Evolutionary conservation across 1,140 invertebrate genomes (phyloP).

Genomic region (Drosophila triauraria): DNA sequence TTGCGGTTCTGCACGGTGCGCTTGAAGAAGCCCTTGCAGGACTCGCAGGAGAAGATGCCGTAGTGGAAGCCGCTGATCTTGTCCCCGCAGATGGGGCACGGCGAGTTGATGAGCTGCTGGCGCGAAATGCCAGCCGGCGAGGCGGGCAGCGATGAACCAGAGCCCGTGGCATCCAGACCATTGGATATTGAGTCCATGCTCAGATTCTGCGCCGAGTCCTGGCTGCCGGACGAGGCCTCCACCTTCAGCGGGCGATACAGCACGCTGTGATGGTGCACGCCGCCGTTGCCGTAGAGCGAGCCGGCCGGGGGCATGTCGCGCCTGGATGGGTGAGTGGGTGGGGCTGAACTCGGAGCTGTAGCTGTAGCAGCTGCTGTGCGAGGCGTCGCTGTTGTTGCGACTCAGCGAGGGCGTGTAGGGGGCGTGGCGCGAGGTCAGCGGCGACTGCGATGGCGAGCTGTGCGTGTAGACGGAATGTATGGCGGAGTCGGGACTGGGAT

Average conservation of each 20-base stretch:
- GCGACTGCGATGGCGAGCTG: conserved; percentile 93
- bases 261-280: conserved; percentile 86
- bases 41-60: conserved; percentile 98
- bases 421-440: conserved; percentile 92
- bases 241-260: conserved; percentile 85
- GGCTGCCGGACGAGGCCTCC: conserved; percentile 30
- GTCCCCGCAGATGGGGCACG: conserved; percentile 97
- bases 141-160: conserved; percentile 51
- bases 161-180: conserved; percentile 24
- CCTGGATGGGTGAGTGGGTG: conserved; percentile 94
- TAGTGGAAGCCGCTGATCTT: conserved; percentile 98
- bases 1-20: conserved; percentile 99
- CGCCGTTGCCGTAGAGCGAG: conserved; percentile 83
- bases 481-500: conserved; percentile 92
- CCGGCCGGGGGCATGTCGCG: conserved; percentile 79
- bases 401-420: conserved; percentile 93
- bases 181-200: conserved; percentile 61
- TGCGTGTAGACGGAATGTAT: conserved; percentile 93
- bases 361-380: conserved; percentile 93
- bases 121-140: conserved; percentile 91
- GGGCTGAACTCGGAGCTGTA: conserved; percentile 91
- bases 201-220: conserved; percentile 74
- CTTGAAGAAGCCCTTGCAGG: conserved; percentile 99
- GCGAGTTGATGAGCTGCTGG: conserved; percentile 92
- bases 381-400: conserved; percentile 95